Conservation (phyloP, 2,888 invertebrate genomes). For the Bellardia bayeri region DNA sequence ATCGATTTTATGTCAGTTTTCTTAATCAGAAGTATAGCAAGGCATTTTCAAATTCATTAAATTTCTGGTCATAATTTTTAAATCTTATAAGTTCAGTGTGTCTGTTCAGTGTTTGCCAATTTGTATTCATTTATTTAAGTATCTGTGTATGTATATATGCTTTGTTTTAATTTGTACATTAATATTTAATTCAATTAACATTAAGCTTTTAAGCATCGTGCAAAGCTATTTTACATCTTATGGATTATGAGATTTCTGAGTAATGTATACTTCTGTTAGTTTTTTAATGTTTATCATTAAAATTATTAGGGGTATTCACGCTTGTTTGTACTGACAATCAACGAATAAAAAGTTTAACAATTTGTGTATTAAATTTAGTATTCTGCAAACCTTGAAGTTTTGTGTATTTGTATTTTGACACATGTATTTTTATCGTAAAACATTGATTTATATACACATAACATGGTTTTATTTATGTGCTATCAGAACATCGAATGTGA, state of each 20-base stretch:
- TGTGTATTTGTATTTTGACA: too few relatives aligned
- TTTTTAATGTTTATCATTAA: background rate
- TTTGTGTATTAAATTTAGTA: too few relatives aligned
- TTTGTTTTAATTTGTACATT: slow-evolving; percentile 58
- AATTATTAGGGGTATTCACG: slow-evolving; percentile 12
- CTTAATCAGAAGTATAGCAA: too few relatives aligned
- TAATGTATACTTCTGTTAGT: background rate
- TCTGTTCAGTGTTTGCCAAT: background rate
- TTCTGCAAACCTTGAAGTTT: too few relatives aligned
- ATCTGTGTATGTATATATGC: background rate
- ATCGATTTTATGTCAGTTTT: too few relatives aligned
- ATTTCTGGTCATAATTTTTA: background rate
- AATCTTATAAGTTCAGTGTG: background rate
- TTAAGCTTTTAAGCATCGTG: slow-evolving; percentile 29
- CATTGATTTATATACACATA: too few relatives aligned
- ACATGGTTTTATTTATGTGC: too few relatives aligned
- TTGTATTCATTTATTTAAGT: slow-evolving; percentile 15
- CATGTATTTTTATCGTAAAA: too few relatives aligned
- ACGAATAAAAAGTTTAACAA: too few relatives aligned
- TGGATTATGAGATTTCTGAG: background rate
- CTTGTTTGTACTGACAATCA: background rate
- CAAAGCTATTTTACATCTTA: slow-evolving; percentile 26
- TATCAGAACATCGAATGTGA: too few relatives aligned
- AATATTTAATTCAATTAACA: slow-evolving; percentile 60
- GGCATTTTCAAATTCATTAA: too few relatives aligned